Evolutionary conservation across 2,797 vertebrate species (phyloP).

Genomic region (Sus cebifrons): DNA sequence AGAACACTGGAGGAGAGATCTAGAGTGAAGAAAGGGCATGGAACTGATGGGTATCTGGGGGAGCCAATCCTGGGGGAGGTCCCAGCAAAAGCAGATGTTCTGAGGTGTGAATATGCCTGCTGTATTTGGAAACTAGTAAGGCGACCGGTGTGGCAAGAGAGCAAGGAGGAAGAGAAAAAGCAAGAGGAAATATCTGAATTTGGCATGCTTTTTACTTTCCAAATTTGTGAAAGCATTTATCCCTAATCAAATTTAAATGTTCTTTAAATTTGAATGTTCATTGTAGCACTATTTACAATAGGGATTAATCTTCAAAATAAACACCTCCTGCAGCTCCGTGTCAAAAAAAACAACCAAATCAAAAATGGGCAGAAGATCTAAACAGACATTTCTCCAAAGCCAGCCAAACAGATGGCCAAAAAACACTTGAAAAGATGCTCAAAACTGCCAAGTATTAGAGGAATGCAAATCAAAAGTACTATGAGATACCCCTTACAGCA

Average conservation of each 20-base stretch:
- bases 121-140: background rate
- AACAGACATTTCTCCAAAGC: no score
- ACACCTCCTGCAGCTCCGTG: no score
- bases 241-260: background rate
- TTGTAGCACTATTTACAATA: no score
- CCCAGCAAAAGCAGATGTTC: background rate
- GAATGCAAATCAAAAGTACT: no score
- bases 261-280: background rate
- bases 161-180: background rate
- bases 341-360: no score
- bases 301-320: no score
- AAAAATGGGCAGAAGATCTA: no score
- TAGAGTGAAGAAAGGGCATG: background rate
- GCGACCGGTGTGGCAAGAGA: background rate
- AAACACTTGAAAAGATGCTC: no score
- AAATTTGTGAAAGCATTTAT: background rate
- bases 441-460: no score
- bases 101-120: background rate
- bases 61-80: background rate
- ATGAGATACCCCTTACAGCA: no score
- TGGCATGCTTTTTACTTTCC: background rate
- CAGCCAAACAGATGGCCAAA: no score
- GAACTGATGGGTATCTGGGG: no score
- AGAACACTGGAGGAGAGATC: rapidly evolving
- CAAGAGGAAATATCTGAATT: background rate